Base-by-base conservation (phyloP, 2,797 vertebrate species). In the Tenualosa ilisha region DNA sequence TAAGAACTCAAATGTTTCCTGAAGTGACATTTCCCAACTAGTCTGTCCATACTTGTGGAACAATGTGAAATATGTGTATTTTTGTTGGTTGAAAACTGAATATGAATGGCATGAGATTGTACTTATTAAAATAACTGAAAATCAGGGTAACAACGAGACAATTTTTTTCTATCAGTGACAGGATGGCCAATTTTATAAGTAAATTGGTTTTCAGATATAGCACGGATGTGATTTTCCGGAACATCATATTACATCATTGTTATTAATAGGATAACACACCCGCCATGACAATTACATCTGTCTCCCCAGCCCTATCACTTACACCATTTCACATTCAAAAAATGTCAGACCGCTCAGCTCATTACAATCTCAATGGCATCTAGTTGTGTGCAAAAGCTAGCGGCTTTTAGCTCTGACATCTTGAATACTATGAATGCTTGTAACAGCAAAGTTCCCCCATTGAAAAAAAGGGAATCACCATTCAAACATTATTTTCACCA, bases 1-100 rank as follows among this genome's bases (percentile, higher is more conserved):
- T 89, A 86, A 88, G 86, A 92, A 89, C 89, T 87, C 91, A 89
- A 92, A 91, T 90, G 86, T 86, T 92, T 91, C 90, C 85, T 51
- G 46, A 89, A 92, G 91, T 92, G 92, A 88, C 92, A 93, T 93
- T 93, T 89, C 90, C 89, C 24, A 79, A 91, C 87, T 86, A 75
- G 13, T 37, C 68, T 75, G 12, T 75, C 31, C 37, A 43, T 75
- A 75, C 24, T 65, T 26, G 61, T 65, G 61, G 61, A 68, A 68
- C 63, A 68, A 68, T 68, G 24, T 40, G 0, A 75, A 40, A 37
- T 40, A 12, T 75, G 31, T 68, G 12, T 68, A 31, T 68, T 68
- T 68, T 68, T 31, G 26, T 31, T 8, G 11, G 24, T 68, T 68
- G 24, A 68, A 68, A 68, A 68, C 63, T 31, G 63, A 68, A 68